phyloP scores from a whole-genome alignment of 2,113 vertebrate species.

The Silurus glanis region DNA sequence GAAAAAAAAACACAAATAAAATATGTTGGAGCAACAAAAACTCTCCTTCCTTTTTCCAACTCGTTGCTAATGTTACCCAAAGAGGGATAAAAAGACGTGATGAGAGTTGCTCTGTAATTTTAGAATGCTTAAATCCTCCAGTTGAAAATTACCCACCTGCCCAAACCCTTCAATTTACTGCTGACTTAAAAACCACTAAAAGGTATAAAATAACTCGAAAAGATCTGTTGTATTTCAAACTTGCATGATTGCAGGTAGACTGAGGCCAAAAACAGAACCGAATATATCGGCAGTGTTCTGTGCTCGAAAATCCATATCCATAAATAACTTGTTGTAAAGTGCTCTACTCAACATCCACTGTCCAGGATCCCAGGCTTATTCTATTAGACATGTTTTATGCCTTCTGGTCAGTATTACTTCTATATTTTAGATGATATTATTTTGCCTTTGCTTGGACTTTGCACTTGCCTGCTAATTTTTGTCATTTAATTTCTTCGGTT shows the following conservation, averaged over 20 bases:
- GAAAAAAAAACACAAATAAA: background rate
- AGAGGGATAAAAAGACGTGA: background rate
- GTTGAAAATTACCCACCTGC: constrained; percentile 2
- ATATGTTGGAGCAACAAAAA: background rate
- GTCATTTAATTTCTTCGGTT: background rate
- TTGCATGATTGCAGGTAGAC: background rate
- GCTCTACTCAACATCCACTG: background rate
- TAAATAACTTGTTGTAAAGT: background rate
- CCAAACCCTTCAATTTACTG: constrained; percentile 21
- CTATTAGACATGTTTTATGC: background rate
- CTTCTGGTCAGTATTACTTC: background rate
- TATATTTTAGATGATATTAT: background rate
- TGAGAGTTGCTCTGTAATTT: constrained; percentile 1
- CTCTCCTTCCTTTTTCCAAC: background rate
- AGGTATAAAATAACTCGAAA: background rate
- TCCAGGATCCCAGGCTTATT: background rate
- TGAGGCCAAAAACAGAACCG: background rate
- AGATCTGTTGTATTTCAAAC: background rate
- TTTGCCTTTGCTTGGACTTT: background rate
- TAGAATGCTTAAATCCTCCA: background rate
- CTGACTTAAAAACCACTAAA: background rate
- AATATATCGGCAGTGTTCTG: background rate
- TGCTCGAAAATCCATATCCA: background rate
- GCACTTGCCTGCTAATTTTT: background rate
- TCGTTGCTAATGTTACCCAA: constrained; percentile 15